Conservation (phyloP, 2,113 vertebrate species). For the Myocastor coypus region DNA sequence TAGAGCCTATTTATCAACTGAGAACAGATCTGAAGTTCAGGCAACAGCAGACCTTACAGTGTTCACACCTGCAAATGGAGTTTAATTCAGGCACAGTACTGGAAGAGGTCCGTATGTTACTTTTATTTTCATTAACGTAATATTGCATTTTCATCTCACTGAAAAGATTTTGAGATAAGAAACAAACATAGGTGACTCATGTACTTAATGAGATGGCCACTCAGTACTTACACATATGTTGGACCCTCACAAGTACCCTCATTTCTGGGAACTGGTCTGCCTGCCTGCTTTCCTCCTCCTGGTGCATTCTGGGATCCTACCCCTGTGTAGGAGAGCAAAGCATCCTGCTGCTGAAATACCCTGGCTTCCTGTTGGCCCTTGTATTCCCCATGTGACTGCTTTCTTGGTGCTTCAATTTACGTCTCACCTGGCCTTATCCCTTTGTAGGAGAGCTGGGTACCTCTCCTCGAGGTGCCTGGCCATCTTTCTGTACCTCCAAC, state of each 20-base stretch:
- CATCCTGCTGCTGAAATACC: neutral
- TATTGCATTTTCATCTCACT: constrained; percentile 25
- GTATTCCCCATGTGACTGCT: neutral
- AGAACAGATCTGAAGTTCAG: constrained; percentile 89
- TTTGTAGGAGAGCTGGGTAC: neutral
- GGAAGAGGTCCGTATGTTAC: constrained; percentile 89
- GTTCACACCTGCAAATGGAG: constrained; percentile 48
- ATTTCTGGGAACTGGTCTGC: neutral
- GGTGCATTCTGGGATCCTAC: neutral
- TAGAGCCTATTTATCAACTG: constrained; percentile 91
- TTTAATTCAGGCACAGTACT: constrained; percentile 84
- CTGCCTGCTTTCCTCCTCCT: neutral
- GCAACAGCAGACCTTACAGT: constrained; percentile 81
- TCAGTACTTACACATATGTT: neutral
- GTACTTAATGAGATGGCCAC: constrained; percentile 15
- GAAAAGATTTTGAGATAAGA: constrained; percentile 39
- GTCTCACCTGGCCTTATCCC: neutral
- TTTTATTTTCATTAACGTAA: constrained; percentile 57
- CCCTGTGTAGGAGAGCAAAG: neutral
- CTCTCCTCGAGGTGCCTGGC: neutral
- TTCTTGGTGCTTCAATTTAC: neutral
- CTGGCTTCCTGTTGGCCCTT: neutral
- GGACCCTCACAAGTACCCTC: neutral
- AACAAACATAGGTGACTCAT: neutral
- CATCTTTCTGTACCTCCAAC: neutral